phyloP scores from a whole-genome alignment of 1,140 invertebrate species.

The Drosophila sturtevanti region DNA sequence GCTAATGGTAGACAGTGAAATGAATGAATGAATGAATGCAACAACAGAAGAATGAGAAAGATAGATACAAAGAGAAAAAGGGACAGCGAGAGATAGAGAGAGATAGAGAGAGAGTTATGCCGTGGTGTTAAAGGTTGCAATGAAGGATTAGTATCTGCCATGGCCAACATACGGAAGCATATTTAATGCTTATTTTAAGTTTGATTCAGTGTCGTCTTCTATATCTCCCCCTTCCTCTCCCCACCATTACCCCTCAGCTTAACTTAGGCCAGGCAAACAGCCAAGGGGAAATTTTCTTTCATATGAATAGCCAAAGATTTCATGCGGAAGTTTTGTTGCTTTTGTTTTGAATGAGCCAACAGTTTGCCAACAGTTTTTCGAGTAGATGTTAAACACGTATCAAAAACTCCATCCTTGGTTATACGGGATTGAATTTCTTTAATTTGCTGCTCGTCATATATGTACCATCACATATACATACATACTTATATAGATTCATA shows the following conservation, averaged over 20 bases:
- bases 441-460: conserved; percentile 58
- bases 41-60: not conserved
- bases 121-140: not conserved
- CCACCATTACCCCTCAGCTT: no score
- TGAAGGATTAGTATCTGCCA: conserved; percentile 7
- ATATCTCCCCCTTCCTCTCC: no score
- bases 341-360: conserved; percentile 21
- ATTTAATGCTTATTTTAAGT: conserved; percentile 53
- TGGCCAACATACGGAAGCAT: conserved; percentile 39
- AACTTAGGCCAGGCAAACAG: conserved; percentile 30
- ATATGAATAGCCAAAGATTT: conserved; percentile 23
- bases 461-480: conserved; percentile 10
- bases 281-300: conserved; percentile 25
- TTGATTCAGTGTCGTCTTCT: conserved; percentile 51
- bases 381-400: conserved; percentile 21
- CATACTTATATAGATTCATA: conserved; percentile 45
- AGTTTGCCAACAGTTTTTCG: conserved; percentile 26
- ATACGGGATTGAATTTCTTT: conserved; percentile 62
- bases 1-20: conserved; percentile 2
- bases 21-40: conserved; percentile 4
- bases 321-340: conserved; percentile 51
- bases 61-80: conserved; percentile 4
- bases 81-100: conserved; percentile 23
- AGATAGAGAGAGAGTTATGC: not conserved
- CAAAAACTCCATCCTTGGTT: conserved; percentile 18